Evolutionary conservation across 2,888 invertebrate species (phyloP).

Genomic region (Orthosia incerta): DNA sequence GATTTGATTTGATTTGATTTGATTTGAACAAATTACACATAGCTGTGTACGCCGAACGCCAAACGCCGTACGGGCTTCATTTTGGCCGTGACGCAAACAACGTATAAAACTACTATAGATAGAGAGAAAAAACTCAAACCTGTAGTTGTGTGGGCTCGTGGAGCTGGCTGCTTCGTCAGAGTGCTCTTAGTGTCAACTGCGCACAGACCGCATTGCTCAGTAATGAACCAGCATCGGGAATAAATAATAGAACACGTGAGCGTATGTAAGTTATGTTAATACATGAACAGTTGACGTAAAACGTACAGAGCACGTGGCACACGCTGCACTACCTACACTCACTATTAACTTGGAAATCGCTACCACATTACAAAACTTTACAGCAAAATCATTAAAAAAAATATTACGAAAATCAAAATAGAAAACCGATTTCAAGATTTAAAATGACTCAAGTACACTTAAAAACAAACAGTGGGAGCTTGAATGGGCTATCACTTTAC

Average conservation of each 20-base stretch:
- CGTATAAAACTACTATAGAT: constrained; percentile 67
- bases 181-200: constrained; percentile 70
- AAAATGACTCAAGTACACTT: constrained; percentile 38
- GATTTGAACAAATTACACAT: constrained; percentile 69
- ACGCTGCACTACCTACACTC: constrained; percentile 49
- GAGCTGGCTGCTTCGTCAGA: constrained; percentile 72
- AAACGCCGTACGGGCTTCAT: constrained; percentile 54
- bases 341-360: constrained; percentile 38
- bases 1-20: no score
- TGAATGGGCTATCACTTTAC: constrained; percentile 48
- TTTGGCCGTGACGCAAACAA: constrained; percentile 76
- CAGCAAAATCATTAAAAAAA: constrained; percentile 13
- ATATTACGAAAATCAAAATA: constrained; percentile 32
- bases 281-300: constrained; percentile 57
- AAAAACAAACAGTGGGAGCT: constrained; percentile 59
- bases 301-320: constrained; percentile 58
- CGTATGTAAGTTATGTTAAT: constrained; percentile 62
- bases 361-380: constrained; percentile 32
- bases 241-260: constrained; percentile 69
- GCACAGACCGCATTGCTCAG: constrained; percentile 65
- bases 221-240: constrained; percentile 70
- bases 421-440: constrained; percentile 28
- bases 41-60: constrained; percentile 21
- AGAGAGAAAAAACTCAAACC: constrained; percentile 72
- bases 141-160: constrained; percentile 65